Base-by-base conservation (phyloP, 2,113 vertebrate genomes). In the Pelecanoides urinatrix region DNA sequence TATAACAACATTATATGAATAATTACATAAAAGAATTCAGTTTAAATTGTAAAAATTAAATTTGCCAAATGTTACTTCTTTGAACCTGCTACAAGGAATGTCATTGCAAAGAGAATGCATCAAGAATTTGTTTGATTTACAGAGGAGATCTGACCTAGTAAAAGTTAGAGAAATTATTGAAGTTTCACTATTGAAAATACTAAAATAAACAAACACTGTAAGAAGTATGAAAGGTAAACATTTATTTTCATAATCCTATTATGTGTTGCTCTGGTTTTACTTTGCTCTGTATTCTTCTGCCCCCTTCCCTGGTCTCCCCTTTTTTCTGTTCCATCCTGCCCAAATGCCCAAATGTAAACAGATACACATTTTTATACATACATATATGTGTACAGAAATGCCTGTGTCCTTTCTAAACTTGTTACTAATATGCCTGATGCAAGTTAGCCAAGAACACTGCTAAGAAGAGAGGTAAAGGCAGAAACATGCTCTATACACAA, bases 321-420 rank as follows among this genome's bases (percentile, higher is more conserved):
- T 29, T 77, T 79, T 73, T 29, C 36, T 62, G 34, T 27, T 45
- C 49, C 62, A 55, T 2, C 12, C 40, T 79, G 16, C 22, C 40
- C 50, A 56, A 84, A 38, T 25, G 25, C 22, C 10, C 15, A 78
- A 32, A 42, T 38, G 7, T 32, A 78, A 16, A 40, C 2, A 13
- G 4, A 18, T 5, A 13, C 0, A 0, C 13, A 20, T 34, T 78
- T 81, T 50, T 78, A 70, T 10, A 10, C 6, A 7, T 8, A 13
- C 15, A 27, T 9, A 5, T 4, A 5, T 5, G 11, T 25, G 20
- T 9, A 27, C 19, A n/a, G 17, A 53, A 66, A 36, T 17, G 32
- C 32, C 30, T 2, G 1, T 5, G 10, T 5, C 42, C 44, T 66
- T 53, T 62, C 82, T 42, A 3, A 62, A 16, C 32, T 20, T 62